These are phyloP conservation scores for Amitus sp. DNA, from an alignment of 2,888 invertebrate genomes.

Conservation along the genomic window DNA sequence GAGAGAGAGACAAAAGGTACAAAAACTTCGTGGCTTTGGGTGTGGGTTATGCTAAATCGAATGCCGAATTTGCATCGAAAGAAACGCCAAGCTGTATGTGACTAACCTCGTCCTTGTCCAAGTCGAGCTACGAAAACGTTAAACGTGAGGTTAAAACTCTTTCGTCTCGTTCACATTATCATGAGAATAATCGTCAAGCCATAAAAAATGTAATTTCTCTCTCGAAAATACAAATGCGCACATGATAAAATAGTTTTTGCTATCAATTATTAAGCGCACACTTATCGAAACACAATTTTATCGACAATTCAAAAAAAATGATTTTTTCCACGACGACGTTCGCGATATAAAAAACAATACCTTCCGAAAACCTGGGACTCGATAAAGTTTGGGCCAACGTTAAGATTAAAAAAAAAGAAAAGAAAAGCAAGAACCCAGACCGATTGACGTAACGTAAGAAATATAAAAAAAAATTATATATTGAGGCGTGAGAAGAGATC, in stretches of 20 bases:
- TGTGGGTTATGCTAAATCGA: slow-evolving; percentile 43
- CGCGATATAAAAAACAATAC: not conserved
- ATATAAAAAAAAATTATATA: slow-evolving; percentile 27
- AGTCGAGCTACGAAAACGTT: slow-evolving; percentile 85
- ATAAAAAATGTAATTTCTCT: slow-evolving; percentile 1
- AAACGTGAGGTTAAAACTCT: slow-evolving; percentile 61
- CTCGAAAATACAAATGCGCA: not conserved
- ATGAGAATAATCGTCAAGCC: not conserved
- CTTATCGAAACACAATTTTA: not conserved
- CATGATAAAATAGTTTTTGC: not conserved
- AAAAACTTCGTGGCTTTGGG: slow-evolving; percentile 41
- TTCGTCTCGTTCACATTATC: slow-evolving; percentile 34
- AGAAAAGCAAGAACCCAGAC: slow-evolving; percentile 8
- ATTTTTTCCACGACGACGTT: not conserved
- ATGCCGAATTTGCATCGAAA: slow-evolving; percentile 47
- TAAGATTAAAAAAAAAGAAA: slow-evolving; percentile 8
- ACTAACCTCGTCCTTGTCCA: slow-evolving; percentile 90
- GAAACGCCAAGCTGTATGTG: slow-evolving; percentile 56
- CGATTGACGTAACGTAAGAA: slow-evolving; percentile 21
- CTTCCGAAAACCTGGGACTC: not conserved
- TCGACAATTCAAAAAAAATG: not conserved
- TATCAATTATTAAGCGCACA: not conserved
- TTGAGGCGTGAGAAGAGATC: slow-evolving; percentile 23
- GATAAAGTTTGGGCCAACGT: not conserved
- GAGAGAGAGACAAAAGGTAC: slow-evolving; percentile 38